Base-by-base conservation (phyloP, 2,888 invertebrate genomes). In the Mythimna loreyi region DNA sequence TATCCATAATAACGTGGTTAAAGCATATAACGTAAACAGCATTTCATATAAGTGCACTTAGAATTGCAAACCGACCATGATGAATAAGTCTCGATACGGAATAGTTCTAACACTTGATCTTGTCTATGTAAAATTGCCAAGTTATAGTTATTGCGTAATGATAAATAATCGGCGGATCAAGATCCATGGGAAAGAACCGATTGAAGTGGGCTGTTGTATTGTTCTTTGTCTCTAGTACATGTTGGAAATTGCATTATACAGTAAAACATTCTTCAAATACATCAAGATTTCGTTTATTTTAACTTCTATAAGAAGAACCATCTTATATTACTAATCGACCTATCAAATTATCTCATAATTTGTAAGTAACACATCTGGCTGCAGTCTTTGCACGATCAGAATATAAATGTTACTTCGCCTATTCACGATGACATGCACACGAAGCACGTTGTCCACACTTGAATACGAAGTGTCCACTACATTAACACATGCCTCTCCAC, bases 141-240 rank as follows among this genome's bases (percentile, higher is more conserved):
- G 78, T 85, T 81, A 78, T 80, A 78, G 65, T 67, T 77, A 74
- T 81, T 82, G 81, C 74, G 78, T 75, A 81, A 83, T 75, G 70
- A 70, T 40, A 45, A n/a, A 45, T 69, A 73, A 77, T 68, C 72
- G 62, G 33, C 19, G 43, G 3, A 72, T 72, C 58, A 63, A 72
- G 63, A 65, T 67, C 64, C 71, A 78, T 78, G 74, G 67, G 78
- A 83, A 75, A 69, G 59, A 77, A 65, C 65, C 67, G 58, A 76
- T 61, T 59, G 57, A 63, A 78, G 63, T 67, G 47, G 33, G 63
- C 53, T 61, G 33, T 62, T 75, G 60, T 66, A 70, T 72, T 76
- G 63, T 74, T 66, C 56, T 55, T 45, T 11, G 52, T 49, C 8
- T 52, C 28, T 60, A 45, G 33, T 59, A 58, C 30, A 52, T 49